Percentiles rank a stretch among this genome's conserved stretches.
phyloP scores from a whole-genome alignment of 2,797 vertebrate species.

The Coendou prehensilis region DNA sequence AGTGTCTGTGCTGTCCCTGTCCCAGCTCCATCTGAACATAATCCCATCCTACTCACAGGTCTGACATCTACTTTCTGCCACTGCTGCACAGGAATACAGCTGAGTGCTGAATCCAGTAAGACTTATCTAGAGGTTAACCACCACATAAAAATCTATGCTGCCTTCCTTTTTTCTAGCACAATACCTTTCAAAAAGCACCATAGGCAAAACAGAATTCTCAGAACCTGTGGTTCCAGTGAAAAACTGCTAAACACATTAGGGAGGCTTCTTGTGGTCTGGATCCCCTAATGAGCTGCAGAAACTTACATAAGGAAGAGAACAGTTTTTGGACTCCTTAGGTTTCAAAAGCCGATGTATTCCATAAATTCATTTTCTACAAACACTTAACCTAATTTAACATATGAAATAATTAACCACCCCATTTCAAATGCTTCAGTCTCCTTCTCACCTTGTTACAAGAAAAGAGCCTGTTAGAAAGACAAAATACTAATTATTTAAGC shows the following conservation, averaged over 20 bases:
- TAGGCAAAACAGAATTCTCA: background rate
- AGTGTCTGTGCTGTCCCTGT: background rate
- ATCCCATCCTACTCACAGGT: background rate
- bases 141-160: background rate
- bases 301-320: background rate
- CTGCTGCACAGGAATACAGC: background rate
- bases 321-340: background rate
- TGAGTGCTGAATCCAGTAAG: background rate
- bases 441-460: slow-evolving; percentile 30
- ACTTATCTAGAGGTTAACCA: background rate
- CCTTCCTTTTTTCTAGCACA: background rate
- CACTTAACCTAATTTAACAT: background rate
- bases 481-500: background rate
- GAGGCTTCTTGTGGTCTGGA: background rate
- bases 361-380: background rate
- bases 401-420: background rate
- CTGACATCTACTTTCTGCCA: background rate
- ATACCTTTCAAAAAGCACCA: background rate
- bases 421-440: background rate
- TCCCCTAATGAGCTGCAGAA: background rate
- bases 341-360: background rate
- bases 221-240: background rate
- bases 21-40: background rate
- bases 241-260: background rate
- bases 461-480: background rate